These are phyloP conservation scores for Acanthisitta chloris DNA, from an alignment of 2,113 vertebrate species.

Conservation along the genomic window DNA sequence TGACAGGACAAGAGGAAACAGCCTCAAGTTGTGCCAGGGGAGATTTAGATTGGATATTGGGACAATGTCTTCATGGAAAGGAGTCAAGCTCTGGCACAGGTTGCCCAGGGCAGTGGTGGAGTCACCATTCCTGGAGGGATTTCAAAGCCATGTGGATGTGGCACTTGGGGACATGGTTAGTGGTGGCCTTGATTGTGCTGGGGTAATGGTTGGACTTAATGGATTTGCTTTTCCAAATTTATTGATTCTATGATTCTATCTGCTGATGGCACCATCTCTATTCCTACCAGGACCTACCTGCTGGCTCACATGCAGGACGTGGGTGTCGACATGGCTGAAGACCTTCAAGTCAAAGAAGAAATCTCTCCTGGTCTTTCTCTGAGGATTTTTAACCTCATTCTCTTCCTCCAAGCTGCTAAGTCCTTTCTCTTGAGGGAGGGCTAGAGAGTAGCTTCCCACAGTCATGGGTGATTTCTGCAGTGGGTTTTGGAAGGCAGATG, in stretches of 20 bases:
- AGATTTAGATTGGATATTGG: background rate
- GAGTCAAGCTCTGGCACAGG: too few relatives aligned
- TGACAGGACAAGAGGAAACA: accelerated
- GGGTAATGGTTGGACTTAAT: background rate
- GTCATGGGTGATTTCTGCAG: background rate
- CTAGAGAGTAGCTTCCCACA: background rate
- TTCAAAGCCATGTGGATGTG: background rate
- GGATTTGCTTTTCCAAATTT: background rate
- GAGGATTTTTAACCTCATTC: background rate
- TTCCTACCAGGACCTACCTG: constrained; percentile 58
- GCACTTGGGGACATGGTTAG: background rate
- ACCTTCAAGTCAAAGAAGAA: constrained; percentile 65
- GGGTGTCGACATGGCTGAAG: constrained; percentile 68
- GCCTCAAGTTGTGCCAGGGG: accelerated
- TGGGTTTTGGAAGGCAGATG: background rate
- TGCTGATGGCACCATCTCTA: background rate
- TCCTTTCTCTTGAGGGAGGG: background rate
- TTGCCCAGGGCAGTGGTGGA: background rate
- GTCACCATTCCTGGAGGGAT: background rate
- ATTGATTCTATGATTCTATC: background rate
- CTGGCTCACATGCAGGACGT: constrained; percentile 60
- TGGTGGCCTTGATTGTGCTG: background rate
- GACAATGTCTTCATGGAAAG: too few relatives aligned
- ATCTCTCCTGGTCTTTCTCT: constrained; percentile 67
- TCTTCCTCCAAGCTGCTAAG: background rate